Conservation (phyloP, 2,797 vertebrate species). For the Ispidina lecontei region DNA sequence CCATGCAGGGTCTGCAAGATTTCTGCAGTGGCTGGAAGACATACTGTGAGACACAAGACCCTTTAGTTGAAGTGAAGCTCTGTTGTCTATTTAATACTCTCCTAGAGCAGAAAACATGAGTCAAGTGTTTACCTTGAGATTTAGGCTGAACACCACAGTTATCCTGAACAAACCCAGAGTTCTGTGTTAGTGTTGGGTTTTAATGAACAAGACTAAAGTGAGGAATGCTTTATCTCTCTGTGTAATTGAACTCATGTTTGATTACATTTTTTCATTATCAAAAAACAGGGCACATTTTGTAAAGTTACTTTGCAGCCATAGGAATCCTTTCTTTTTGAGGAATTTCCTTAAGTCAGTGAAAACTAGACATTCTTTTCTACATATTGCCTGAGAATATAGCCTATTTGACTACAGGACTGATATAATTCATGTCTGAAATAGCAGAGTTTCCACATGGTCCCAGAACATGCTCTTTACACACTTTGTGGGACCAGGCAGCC, state of each 20-base stretch:
- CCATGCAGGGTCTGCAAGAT: not conserved
- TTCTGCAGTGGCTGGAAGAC: not conserved
- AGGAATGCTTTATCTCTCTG: not conserved
- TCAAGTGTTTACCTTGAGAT: slow-evolving; percentile 13
- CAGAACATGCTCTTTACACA: not conserved
- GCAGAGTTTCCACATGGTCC: not conserved
- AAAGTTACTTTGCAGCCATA: not conserved
- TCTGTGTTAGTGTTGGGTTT: not conserved
- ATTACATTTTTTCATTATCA: not conserved
- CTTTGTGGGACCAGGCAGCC: not conserved
- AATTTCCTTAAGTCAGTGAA: not conserved
- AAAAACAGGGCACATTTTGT: not conserved
- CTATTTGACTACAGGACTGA: not conserved
- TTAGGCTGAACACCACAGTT: not conserved
- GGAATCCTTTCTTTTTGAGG: not conserved
- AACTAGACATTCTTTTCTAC: not conserved
- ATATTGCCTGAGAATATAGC: not conserved
- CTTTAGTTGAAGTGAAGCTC: not conserved
- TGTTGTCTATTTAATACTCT: not conserved
- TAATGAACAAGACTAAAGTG: not conserved
- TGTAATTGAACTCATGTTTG: not conserved
- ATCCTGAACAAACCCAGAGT: not conserved
- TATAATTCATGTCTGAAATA: not conserved
- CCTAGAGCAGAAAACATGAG: not conserved
- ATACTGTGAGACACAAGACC: not conserved